These are phyloP conservation scores for Calliphora vicina DNA, from an alignment of 1,140 invertebrate species.

Conservation along the genomic window DNA sequence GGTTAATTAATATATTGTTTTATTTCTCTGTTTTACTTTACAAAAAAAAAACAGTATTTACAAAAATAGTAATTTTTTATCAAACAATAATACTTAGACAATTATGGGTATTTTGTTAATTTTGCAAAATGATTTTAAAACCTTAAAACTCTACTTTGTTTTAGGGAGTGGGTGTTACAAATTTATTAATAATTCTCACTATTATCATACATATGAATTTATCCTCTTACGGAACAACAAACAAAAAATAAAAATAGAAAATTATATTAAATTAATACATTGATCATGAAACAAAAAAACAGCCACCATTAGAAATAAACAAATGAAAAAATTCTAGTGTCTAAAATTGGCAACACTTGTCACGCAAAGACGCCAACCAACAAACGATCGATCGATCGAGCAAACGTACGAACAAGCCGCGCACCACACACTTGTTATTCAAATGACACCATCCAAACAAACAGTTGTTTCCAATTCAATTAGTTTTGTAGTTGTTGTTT, in stretches of 20 bases:
- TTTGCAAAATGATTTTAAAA: background rate
- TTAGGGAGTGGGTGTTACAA: background rate
- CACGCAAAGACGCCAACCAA: background rate
- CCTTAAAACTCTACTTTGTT: background rate
- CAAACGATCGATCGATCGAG: too few species aligned
- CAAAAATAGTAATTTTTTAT: background rate
- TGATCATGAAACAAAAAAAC: too few species aligned
- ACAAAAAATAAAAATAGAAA: background rate
- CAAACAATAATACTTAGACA: background rate
- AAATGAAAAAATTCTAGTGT: background rate
- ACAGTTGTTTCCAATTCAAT: background rate
- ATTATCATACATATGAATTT: background rate
- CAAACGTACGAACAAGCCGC: background rate
- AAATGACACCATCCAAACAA: background rate
- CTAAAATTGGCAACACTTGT: conserved; percentile 13
- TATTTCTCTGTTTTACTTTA: background rate
- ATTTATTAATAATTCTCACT: background rate
- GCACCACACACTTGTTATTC: background rate
- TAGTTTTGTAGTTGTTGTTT: background rate
- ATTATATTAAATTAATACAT: too few species aligned
- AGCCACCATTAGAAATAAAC: too few species aligned
- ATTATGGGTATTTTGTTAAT: background rate
- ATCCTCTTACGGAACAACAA: background rate
- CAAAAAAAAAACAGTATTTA: background rate
- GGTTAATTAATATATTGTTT: background rate